Base-by-base conservation (phyloP, 1,140 invertebrate genomes). In the Magallana gigas region DNA sequence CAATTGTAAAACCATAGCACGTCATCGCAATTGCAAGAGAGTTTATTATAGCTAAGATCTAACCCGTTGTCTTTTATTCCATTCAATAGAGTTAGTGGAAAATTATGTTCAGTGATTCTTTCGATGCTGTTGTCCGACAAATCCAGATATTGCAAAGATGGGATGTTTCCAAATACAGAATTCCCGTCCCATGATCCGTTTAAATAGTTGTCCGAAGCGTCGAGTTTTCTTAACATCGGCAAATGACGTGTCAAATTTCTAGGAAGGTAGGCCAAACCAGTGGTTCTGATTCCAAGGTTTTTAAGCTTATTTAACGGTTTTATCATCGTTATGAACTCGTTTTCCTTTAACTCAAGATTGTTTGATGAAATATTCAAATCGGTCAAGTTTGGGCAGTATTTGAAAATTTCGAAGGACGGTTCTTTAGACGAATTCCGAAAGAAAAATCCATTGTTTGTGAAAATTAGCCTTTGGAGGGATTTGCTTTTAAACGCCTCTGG, bases 21-120 rank as follows among this genome's bases (percentile, higher is more conserved):
- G 36, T 88, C 87, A 85, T 85, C 81, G 62, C 89, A 90, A 16
- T 83, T 85, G 59, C 89, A 90, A 12, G 87, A 86, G 68, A 90
- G 87, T n/a, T 85, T 85, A 57, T 90, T 90, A 18, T 87, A 57
- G 7, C 83, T 84, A 18, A 90, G 16, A 29, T 87, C 80, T 8
- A 90, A 23, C 1, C 48, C 12, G 23, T 58, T 85, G 1, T 87
- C 12, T 1, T 11, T 64, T 8, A 76, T 11, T 76, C 68, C 68
- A 76, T 71, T 36, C 14, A 85, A 23, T 29, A 87, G 16, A 2
- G 58, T n/a, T 29, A 9, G 5, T 9, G 89, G 87, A 29, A 90
- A 88, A 23, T 87, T 85, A 0, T 48, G 36, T 36, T 80, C 3
- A 11, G 86, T 84, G 1, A 90, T 71, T 56, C 29, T 62, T n/a